Conservation (phyloP, 1,140 invertebrate genomes). For the Matsumurasca onukii region DNA sequence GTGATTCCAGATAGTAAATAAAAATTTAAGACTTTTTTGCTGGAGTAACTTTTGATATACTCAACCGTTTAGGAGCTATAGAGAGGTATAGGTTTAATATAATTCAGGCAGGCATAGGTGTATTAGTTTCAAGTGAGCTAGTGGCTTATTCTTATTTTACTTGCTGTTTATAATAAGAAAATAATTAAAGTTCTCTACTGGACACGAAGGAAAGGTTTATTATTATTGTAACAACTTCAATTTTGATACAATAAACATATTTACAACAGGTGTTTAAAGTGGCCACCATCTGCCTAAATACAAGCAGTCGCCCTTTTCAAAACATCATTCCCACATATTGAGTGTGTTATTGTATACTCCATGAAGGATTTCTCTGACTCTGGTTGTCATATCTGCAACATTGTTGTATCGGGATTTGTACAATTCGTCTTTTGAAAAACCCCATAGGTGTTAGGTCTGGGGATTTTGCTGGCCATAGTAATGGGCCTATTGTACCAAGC, state of each 20-base stretch:
- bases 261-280: too few species aligned
- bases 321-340: background rate
- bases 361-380: too few species aligned
- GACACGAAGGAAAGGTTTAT: background rate
- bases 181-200: background rate
- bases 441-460: background rate
- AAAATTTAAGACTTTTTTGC: background rate
- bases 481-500: constrained; percentile 1
- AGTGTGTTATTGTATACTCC: background rate
- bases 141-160: too few species aligned
- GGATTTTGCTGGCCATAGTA: background rate
- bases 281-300: too few species aligned
- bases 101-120: too few species aligned
- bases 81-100: too few species aligned
- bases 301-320: constrained; percentile 1
- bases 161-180: background rate
- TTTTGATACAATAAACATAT: too few species aligned
- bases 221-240: background rate
- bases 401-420: background rate
- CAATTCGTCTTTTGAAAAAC: background rate
- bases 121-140: too few species aligned
- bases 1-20: background rate
- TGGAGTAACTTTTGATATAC: background rate
- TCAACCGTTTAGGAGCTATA: too few species aligned
- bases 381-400: background rate